phyloP scores from a whole-genome alignment of 35 echinoderm and acorn worm species.

The Heliocidaris erythrogramma region DNA sequence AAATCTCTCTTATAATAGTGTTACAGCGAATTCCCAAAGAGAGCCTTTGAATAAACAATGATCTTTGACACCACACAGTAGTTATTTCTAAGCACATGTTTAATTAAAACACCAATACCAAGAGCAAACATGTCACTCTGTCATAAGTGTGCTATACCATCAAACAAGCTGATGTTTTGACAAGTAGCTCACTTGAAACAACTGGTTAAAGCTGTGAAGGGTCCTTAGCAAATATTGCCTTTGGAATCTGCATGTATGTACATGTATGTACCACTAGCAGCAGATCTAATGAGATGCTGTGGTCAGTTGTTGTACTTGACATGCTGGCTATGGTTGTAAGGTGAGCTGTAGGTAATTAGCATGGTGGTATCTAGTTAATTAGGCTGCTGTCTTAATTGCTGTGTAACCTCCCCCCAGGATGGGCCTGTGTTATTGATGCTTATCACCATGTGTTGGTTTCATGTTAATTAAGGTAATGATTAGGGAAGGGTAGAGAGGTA shows the following conservation, averaged over 20 bases:
- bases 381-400: neutral
- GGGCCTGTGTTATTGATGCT: neutral
- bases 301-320: neutral
- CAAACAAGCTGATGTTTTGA: neutral
- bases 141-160: neutral
- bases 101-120: neutral
- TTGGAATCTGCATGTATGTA: neutral
- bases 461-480: neutral
- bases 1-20: too few species aligned
- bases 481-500: too few species aligned
- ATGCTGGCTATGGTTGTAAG: neutral
- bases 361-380: constrained; percentile 4
- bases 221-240: neutral
- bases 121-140: neutral
- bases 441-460: neutral
- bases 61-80: too few species aligned
- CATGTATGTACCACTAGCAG: too few species aligned
- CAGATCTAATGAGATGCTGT: neutral
- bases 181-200: neutral
- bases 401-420: neutral
- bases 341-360: neutral
- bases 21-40: too few species aligned
- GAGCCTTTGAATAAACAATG: too few species aligned
- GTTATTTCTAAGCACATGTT: neutral
- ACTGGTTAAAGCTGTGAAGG: neutral